These are phyloP conservation scores for Lepisosteus oculatus DNA, from an alignment of 2,113 vertebrate species.

Conservation along the genomic window DNA sequence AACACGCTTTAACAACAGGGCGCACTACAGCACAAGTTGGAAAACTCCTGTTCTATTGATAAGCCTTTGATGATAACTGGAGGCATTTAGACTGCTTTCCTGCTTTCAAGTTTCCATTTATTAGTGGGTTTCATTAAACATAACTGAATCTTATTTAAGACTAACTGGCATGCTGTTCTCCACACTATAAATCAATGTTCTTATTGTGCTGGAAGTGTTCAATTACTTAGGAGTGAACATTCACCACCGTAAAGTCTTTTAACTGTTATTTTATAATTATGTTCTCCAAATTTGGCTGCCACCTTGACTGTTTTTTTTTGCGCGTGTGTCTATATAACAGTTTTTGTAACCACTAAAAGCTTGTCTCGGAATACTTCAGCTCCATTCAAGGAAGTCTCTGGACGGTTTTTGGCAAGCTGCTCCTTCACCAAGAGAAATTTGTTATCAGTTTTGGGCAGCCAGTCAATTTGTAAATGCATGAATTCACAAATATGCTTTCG, in stretches of 20 bases:
- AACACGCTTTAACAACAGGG: not conserved
- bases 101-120: conserved; percentile 65
- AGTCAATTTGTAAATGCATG: not conserved
- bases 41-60: conserved; percentile 53
- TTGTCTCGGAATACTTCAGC: not conserved
- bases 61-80: conserved; percentile 63
- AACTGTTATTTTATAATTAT: not conserved
- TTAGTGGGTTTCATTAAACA: conserved; percentile 60
- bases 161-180: conserved; percentile 46
- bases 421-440: not conserved
- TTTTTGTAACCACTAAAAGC: not conserved
- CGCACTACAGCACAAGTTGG: conserved; percentile 1
- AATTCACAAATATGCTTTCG: not conserved
- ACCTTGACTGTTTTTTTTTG: conserved; percentile 6
- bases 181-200: conserved; percentile 43
- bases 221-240: conserved; percentile 25
- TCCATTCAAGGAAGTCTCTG: conserved; percentile 1
- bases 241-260: conserved; percentile 17
- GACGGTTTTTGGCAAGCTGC: not conserved
- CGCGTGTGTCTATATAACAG: not conserved
- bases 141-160: conserved; percentile 51
- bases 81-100: conserved; percentile 46
- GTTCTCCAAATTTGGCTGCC: not conserved
- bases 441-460: not conserved
- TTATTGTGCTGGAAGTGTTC: conserved; percentile 32